Percentiles rank a stretch among this genome's conserved stretches.
Evolutionary conservation across 2,888 invertebrate species (phyloP).

Genomic region (Ochropleura plecta): DNA sequence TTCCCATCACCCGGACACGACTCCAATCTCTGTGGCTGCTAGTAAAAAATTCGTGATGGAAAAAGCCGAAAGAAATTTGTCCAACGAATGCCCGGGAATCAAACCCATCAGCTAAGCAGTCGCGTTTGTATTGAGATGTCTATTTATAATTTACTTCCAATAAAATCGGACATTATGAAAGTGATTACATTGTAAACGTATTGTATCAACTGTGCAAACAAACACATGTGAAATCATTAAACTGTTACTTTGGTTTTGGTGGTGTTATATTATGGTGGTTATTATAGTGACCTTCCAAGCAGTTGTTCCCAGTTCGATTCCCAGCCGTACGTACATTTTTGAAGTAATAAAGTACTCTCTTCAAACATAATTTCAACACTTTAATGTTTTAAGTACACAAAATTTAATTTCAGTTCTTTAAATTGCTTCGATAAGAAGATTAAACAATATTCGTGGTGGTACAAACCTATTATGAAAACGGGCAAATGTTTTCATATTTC

Average conservation of each 20-base stretch:
- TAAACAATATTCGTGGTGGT: background rate
- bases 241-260: conserved; percentile 78
- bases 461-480: background rate
- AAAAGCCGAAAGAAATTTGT: too few species aligned
- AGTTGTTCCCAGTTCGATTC: conserved; percentile 91
- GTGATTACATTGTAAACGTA: conserved; percentile 1
- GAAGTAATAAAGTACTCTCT: background rate
- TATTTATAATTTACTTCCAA: conserved; percentile 22
- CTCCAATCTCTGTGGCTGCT: too few species aligned
- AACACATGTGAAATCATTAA: conserved; percentile 12
- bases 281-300: conserved; percentile 91
- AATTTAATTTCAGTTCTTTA: conserved; percentile 2
- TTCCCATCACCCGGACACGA: too few species aligned
- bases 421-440: background rate
- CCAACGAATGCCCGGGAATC: too few species aligned
- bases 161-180: conserved; percentile 13
- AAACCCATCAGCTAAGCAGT: too few species aligned
- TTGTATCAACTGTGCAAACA: conserved; percentile 24
- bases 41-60: too few species aligned
- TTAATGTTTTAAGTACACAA: too few species aligned
- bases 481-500: conserved; percentile 11
- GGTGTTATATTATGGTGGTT: conserved; percentile 86
- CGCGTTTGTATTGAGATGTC: conserved; percentile 4
- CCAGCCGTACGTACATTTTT: conserved; percentile 77
- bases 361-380: too few species aligned